Evolutionary conservation across 2,113 vertebrate genomes (phyloP), one percentile per base, ranked within the genome.

Genomic region (Procavia capensis): DNA sequence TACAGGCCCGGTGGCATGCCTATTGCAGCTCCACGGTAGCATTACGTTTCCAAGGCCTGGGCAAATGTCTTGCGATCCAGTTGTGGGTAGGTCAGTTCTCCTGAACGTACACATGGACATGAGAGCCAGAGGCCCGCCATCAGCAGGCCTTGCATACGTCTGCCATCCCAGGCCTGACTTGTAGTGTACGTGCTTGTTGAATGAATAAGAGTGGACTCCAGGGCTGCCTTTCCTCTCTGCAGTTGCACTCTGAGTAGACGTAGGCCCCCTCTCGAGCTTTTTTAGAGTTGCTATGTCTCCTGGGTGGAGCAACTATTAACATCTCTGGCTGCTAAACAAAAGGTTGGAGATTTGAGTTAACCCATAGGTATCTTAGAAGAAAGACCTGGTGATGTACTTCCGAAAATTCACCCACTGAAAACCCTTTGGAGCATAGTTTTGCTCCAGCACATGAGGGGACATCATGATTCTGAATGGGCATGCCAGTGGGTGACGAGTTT

Each of bases 131-230:
- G 31, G 9, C 22, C 83, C 2, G 1, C 0, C 0, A 14, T 54
- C 14, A 0, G 3, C 7, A n/a, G 79, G 57, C 29, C 57, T 50
- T 1, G 6, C 2, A 5, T 84, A 31, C 36, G 39, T 19, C 4
- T 0, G 24, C 57, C 39, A 50, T 47, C 22, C 74, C 74, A 22
- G 31, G 2, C 4, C 14, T 4, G 72, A 72, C 34, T 24, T 13
- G 3, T 3, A 54, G 45, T 31, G 5, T 16, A 0, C 2, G 1
- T 36, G 50, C 9, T 87, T 7, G 16, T 19, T 5, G 19, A 78
- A 0, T 16, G 25, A 4, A 16, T 50, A 54, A 20, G 3, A 41
- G 6, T 61, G 27, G 36, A 47, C 22, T 27, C 41, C 9, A 13
- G 9, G 9, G 29, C 19, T 36, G 43, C 57, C 24, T 54, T 50